Evolutionary conservation across 2,888 invertebrate genomes (phyloP), one percentile per base, ranked within the genome.

Genomic region (Mythimna loreyi): DNA sequence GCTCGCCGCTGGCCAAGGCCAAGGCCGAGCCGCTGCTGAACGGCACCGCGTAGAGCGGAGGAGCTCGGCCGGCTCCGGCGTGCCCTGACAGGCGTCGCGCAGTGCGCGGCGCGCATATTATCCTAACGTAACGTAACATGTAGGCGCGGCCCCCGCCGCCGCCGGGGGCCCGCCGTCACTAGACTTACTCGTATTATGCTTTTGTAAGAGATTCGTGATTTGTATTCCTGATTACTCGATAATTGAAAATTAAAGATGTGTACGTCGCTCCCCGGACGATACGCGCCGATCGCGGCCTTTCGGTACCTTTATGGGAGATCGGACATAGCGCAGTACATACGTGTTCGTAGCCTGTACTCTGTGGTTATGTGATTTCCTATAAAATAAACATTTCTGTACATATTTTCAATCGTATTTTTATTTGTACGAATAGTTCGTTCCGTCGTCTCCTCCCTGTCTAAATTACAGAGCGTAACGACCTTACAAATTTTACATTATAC

Each of bases 21-120:
- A 97, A 97, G 90, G 77, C 86, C 83, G 97, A 97, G 93, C 94
- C 97, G 90, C 95, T 97, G 92, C 96, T 97, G 83, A 97, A 97
- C 93, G 97, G 97, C 94, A 96, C 97, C 83, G 96, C 96, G 92
- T 96, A 96, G 91, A 67, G 67, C 58, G 55, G 40, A 4, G 43
- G 43, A 43, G 56, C 66, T 60, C 63, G 61, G n/a, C 56, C 63
- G 57, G 49, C 64, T 40, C 61, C 67, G 68, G 19, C 57, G 30
- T 47, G 62, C 67, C 68, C 59, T 55, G 33, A 40, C 61, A 33
- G n/a, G 56, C 56, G 60, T 69, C 28, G 70, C 76, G 75, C 77
- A 21, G 53, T 3, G 67, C 59, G 69, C 75, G 66, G 75, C 82
- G 83, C 71, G 75, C 81, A 80, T 64, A 77, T 81, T 78, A 81